Evolutionary conservation across 2,113 vertebrate genomes (phyloP).

Genomic region (Oceanites oceanicus): DNA sequence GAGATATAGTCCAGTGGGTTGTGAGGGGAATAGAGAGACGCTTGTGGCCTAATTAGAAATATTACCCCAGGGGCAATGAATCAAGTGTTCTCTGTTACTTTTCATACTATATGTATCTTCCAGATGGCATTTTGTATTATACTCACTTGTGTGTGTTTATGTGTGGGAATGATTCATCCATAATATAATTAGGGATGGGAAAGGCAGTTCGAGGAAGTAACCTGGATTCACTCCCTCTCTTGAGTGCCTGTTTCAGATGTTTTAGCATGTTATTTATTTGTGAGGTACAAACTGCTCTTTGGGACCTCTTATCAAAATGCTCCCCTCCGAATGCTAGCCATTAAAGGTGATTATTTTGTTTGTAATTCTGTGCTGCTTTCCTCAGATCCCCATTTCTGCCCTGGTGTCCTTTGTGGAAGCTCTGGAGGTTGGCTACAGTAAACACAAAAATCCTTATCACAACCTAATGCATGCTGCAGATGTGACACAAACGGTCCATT

Average conservation of each 20-base stretch:
- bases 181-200: neutral
- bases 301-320: neutral
- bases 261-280: neutral
- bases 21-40: neutral
- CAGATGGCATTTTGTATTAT: neutral
- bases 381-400: slow-evolving; percentile 95
- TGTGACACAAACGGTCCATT: slow-evolving; percentile 96
- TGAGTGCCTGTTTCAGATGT: neutral
- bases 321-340: neutral
- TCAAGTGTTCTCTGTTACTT: neutral
- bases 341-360: neutral
- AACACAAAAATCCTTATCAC: slow-evolving; percentile 98
- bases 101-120: neutral
- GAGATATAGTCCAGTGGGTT: neutral
- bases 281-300: neutral
- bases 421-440: slow-evolving; percentile 95
- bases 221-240: neutral
- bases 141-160: neutral
- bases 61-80: neutral
- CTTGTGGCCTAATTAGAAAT: neutral
- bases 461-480: slow-evolving; percentile 96
- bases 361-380: neutral
- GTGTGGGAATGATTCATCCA: neutral
- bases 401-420: slow-evolving; percentile 97
- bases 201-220: neutral